A percentile compares a stretch with the other conserved stretches of the same genome.
These are phyloP conservation scores for Rhinophrynus dorsalis DNA, from an alignment of 2,797 vertebrate genomes.

Conservation along the genomic window DNA sequence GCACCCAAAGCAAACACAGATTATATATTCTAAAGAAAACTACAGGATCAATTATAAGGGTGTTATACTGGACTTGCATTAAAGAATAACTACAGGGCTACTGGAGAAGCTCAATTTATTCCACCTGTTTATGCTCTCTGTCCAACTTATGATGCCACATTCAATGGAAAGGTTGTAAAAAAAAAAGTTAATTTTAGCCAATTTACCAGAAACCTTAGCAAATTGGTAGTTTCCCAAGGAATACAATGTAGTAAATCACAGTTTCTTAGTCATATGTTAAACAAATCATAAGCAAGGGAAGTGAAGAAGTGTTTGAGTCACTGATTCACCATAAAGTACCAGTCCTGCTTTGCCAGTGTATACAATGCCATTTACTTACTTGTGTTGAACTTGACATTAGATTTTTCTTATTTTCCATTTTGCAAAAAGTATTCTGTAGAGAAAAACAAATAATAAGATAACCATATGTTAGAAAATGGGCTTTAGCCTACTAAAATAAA, in stretches of 20 bases:
- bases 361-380: slow-evolving; percentile 43
- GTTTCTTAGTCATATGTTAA: slow-evolving; percentile 30
- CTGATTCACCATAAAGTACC: slow-evolving; percentile 41
- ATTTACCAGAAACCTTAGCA: slow-evolving; percentile 34
- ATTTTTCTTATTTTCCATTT: slow-evolving; percentile 46
- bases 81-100: slow-evolving; percentile 21
- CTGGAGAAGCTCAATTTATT: slow-evolving; percentile 7
- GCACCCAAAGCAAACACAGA: background rate
- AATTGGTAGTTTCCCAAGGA: slow-evolving; percentile 39
- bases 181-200: slow-evolving; percentile 44
- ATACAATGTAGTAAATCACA: slow-evolving; percentile 27
- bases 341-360: slow-evolving; percentile 51
- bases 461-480: slow-evolving; percentile 38
- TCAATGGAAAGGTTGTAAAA: slow-evolving; percentile 37
- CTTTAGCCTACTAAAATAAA: slow-evolving; percentile 9
- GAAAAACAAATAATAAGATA: slow-evolving; percentile 53
- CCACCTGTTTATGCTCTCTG: slow-evolving; percentile 25
- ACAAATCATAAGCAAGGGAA: slow-evolving; percentile 16
- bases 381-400: slow-evolving; percentile 30
- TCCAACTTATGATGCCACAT: slow-evolving; percentile 24
- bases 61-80: slow-evolving; percentile 9
- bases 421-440: slow-evolving; percentile 32
- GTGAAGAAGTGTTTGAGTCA: slow-evolving; percentile 38
- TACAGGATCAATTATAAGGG: background rate
- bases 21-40: slow-evolving; percentile 8